phyloP scores from a whole-genome alignment of 2,888 invertebrate species.

The Trissolcus brochymenae region DNA sequence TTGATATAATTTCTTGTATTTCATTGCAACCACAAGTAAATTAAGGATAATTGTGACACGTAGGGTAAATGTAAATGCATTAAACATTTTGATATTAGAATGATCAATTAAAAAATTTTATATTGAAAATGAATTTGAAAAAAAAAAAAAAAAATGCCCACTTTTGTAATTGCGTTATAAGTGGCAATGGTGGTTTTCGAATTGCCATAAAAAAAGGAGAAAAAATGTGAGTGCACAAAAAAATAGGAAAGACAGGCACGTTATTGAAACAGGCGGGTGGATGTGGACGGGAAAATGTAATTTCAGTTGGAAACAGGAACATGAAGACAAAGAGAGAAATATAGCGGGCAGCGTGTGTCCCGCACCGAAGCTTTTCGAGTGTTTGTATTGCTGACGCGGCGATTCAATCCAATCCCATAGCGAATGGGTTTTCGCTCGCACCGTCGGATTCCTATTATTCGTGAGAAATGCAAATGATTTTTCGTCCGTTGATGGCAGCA shows the following conservation, averaged over 20 bases:
- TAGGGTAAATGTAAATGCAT: too few relatives aligned
- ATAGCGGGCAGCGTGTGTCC: conserved; percentile 65
- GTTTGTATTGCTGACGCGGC: conserved; percentile 77
- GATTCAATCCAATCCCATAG: conserved; percentile 75
- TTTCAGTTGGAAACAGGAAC: conserved; percentile 75
- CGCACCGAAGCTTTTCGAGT: conserved; percentile 74
- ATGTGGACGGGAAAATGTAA: conserved; percentile 65
- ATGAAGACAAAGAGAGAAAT: conserved; percentile 57
- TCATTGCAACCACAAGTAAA: too few relatives aligned
- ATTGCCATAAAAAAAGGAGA: conserved; percentile 26
- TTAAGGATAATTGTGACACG: too few relatives aligned
- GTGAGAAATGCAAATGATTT: conserved; percentile 53
- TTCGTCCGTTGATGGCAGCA: conserved; percentile 3
- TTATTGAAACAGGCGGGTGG: conserved; percentile 60
- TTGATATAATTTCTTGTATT: too few relatives aligned
- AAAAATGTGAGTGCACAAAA: conserved; percentile 39
- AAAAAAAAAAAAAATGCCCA: too few relatives aligned
- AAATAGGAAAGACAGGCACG: conserved; percentile 44
- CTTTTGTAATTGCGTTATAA: conserved; percentile 30
- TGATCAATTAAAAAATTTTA: too few relatives aligned
- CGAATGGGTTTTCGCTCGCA: conserved; percentile 54
- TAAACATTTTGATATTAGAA: too few relatives aligned
- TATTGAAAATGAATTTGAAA: conserved; percentile 35
- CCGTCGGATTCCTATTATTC: conserved; percentile 18
- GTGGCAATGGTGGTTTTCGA: conserved; percentile 48